A percentile compares a stretch with the other conserved stretches of the same genome.
Evolutionary conservation across 2,797 vertebrate genomes (phyloP).

Genomic region (Sebastes alutus): DNA sequence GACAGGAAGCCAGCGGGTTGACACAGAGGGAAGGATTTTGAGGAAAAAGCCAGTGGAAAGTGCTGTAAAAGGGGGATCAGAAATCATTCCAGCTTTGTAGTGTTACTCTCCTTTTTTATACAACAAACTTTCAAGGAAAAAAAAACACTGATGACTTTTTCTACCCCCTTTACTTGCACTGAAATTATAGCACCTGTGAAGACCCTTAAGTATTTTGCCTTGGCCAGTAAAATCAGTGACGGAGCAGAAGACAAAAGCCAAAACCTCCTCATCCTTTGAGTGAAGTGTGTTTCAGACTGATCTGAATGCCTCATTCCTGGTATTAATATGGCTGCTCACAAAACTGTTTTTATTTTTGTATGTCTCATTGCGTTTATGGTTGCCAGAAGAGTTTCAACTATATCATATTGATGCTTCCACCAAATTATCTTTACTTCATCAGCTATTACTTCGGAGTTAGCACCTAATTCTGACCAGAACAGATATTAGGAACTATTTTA

Average conservation of each 20-base stretch:
- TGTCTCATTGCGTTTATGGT: conserved; percentile 25
- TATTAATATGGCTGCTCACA: conserved; percentile 35
- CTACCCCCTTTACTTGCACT: conserved; percentile 74
- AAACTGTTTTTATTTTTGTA: conserved; percentile 26
- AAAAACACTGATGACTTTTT: conserved; percentile 45
- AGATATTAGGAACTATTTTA: conserved; percentile 10
- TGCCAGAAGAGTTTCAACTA: conserved; percentile 10
- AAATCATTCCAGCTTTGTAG: conserved; percentile 70
- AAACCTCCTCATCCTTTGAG: conserved; percentile 45
- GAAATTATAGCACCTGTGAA: conserved; percentile 69
- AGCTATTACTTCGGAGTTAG: background rate
- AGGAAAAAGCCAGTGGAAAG: conserved; percentile 43
- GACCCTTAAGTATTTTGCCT: conserved; percentile 69
- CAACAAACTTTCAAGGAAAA: conserved; percentile 48
- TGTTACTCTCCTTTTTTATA: conserved; percentile 64
- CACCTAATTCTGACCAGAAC: conserved; percentile 2
- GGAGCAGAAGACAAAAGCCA: conserved; percentile 67
- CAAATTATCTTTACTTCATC: conserved; percentile 22
- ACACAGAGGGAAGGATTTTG: background rate
- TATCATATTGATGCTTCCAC: conserved; percentile 26
- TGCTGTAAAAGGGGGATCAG: conserved; percentile 45
- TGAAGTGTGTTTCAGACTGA: conserved; percentile 40
- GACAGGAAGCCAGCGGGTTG: background rate
- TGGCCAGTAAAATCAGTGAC: conserved; percentile 63
- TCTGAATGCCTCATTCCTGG: conserved; percentile 40